Evolutionary conservation across 2,113 vertebrate species (phyloP).

Genomic region (Microcebus jonahi): DNA sequence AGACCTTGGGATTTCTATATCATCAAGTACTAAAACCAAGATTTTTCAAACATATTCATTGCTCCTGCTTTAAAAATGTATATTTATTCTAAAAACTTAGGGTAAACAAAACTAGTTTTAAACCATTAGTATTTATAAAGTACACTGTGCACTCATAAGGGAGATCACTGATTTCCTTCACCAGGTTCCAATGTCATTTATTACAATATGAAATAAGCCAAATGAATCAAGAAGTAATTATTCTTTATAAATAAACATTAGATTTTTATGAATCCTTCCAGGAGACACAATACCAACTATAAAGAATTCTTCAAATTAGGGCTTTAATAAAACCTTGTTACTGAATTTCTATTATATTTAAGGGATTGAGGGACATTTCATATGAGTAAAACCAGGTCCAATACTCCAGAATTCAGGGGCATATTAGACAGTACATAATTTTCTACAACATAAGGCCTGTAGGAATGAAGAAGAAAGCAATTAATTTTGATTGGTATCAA

Average conservation of each 20-base stretch:
- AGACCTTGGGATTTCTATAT: conserved; percentile 49
- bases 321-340: conserved; percentile 39
- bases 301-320: conserved; percentile 34
- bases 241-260: conserved; percentile 21
- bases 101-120: conserved; percentile 45
- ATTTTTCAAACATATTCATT: conserved; percentile 42
- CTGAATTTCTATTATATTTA: conserved; percentile 46
- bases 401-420: background rate
- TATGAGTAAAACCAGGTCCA: background rate
- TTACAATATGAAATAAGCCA: conserved; percentile 38
- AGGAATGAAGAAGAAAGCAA: conserved; percentile 3
- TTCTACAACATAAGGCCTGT: background rate
- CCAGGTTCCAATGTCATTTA: conserved; percentile 3
- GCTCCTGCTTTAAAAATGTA: background rate
- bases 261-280: conserved; percentile 28
- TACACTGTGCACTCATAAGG: conserved; percentile 28
- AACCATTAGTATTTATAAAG: conserved; percentile 48
- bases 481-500: background rate
- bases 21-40: conserved; percentile 25
- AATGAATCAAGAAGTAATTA: conserved; percentile 3
- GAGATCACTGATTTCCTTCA: background rate
- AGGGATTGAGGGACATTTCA: background rate
- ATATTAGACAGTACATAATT: background rate
- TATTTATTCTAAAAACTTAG: conserved; percentile 26
- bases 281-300: background rate